Conservation (phyloP, 2,113 vertebrate genomes). For the Clarias gariepinus region DNA sequence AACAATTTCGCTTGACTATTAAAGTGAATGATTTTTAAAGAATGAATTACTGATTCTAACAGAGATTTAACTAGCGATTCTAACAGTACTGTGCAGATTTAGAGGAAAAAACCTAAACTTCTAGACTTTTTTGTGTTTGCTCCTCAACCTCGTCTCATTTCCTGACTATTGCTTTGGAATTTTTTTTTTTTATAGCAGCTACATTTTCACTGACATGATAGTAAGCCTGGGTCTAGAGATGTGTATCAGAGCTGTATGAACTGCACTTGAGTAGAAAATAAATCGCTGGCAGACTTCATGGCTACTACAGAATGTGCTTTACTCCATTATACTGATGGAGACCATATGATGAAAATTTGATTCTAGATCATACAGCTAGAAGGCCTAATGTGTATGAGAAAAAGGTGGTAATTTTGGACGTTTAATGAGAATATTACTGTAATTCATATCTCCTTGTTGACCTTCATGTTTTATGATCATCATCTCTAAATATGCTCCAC, state of each 20-base stretch:
- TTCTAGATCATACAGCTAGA: not conserved
- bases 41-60: not conserved
- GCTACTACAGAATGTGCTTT: not conserved
- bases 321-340: not conserved
- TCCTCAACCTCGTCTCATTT: not conserved
- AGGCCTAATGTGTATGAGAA: not conserved
- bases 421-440: not conserved
- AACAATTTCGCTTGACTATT: not conserved
- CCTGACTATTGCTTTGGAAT: not conserved
- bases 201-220: not conserved
- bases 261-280: conserved; percentile 1
- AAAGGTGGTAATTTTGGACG: not conserved
- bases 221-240: not conserved
- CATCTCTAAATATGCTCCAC: not conserved
- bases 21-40: not conserved
- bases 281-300: conserved; percentile 5
- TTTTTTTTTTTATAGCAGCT: not conserved
- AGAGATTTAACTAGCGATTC: not conserved
- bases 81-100: not conserved
- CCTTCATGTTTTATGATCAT: conserved; percentile 4
- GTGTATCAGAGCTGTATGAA: not conserved
- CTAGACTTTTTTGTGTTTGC: not conserved
- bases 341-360: not conserved
- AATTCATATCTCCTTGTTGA: not conserved
- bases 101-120: not conserved